A percentile compares a stretch with the other conserved stretches of the same genome.
These are phyloP conservation scores for Pseudomyrmex sp. DNA, from an alignment of 1,140 invertebrate genomes.

Conservation along the genomic window DNA sequence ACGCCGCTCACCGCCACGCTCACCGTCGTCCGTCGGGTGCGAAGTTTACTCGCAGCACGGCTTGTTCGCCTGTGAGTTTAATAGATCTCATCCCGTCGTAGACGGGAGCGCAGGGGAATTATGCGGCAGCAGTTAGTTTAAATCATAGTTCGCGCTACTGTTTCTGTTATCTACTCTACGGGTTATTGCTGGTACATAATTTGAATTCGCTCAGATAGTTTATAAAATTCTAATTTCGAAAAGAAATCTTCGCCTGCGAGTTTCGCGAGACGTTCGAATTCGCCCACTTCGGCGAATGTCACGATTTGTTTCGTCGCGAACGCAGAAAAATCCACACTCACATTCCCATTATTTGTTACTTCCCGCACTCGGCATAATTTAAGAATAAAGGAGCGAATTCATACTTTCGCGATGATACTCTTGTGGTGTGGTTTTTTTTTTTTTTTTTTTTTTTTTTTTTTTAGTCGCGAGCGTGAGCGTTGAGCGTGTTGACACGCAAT, in stretches of 20 bases:
- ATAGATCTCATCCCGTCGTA: constrained; percentile 38
- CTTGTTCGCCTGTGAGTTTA: constrained; percentile 30
- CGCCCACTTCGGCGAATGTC: not conserved
- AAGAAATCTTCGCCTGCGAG: not conserved
- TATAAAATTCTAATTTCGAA: not conserved
- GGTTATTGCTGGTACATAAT: not conserved
- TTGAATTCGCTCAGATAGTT: not conserved
- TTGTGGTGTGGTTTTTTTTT: not conserved
- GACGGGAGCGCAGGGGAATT: constrained; percentile 6
- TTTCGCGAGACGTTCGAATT: not conserved
- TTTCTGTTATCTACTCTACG: not conserved
- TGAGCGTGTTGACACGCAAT: constrained; percentile 44
- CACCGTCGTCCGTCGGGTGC: not conserved
- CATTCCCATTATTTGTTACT: constrained; percentile 4
- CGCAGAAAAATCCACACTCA: not conserved
- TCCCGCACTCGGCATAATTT: constrained; percentile 2
- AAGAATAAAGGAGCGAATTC: constrained; percentile 17
- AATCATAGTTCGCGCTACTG: not conserved
- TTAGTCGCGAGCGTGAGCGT: constrained; percentile 36
- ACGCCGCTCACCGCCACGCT: not conserved
- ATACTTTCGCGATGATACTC: constrained; percentile 5
- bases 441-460: constrained; percentile 40
- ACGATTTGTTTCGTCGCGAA: not conserved
- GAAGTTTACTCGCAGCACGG: not conserved
- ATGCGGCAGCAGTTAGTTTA: not conserved